Conservation (phyloP, 2,113 vertebrate species). For the Sprattus sprattus region DNA sequence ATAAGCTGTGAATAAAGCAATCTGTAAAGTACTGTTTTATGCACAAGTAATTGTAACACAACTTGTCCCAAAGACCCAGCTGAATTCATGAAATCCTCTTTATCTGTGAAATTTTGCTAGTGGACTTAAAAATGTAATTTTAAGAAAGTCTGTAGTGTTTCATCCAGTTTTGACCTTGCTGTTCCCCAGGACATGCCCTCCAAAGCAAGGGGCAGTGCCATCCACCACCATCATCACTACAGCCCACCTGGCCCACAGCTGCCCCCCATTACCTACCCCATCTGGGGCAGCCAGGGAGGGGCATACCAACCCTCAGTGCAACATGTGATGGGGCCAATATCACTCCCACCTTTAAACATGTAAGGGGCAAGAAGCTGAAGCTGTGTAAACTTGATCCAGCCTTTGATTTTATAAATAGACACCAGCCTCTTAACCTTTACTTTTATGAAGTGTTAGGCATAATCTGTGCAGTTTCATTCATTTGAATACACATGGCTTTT, state of each 20-base stretch:
- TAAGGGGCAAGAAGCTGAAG: slow-evolving; percentile 48
- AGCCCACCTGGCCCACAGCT: slow-evolving; percentile 48
- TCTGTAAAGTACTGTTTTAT: too few relatives aligned
- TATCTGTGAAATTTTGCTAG: too few relatives aligned
- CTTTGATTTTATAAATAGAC: not conserved
- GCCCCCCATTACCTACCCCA: slow-evolving; percentile 55
- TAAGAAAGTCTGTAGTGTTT: not conserved
- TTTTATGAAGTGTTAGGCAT: too few relatives aligned
- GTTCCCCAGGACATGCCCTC: slow-evolving; percentile 38
- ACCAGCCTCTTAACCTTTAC: too few relatives aligned
- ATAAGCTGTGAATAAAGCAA: too few relatives aligned
- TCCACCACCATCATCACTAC: slow-evolving; percentile 84
- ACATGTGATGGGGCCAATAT: slow-evolving; percentile 45
- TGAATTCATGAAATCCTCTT: too few relatives aligned
- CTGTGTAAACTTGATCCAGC: not conserved
- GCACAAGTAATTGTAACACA: not conserved
- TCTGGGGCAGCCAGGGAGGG: slow-evolving; percentile 57
- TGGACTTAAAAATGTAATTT: too few relatives aligned
- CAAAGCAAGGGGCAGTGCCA: slow-evolving; percentile 55
- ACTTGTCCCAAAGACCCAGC: too few relatives aligned
- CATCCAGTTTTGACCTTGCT: not conserved
- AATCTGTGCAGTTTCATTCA: too few relatives aligned
- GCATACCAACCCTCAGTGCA: slow-evolving; percentile 49
- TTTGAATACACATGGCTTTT: too few relatives aligned
- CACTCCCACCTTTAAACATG: slow-evolving; percentile 57